Base-by-base conservation (phyloP, 2,113 vertebrate genomes). In the Tyrannus savana region DNA sequence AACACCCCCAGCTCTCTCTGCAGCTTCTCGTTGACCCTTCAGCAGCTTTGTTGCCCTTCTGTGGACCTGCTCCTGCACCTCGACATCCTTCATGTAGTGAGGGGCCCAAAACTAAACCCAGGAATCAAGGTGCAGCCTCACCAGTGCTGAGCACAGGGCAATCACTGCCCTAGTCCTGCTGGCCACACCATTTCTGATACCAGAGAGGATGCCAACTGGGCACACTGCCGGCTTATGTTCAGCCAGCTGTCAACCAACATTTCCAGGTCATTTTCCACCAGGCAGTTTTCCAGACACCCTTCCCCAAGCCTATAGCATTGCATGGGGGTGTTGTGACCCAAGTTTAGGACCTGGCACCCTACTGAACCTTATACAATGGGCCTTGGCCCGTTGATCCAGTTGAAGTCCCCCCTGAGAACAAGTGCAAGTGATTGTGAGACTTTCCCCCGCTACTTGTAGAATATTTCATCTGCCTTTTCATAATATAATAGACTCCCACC, bases 41-140 rank as follows among this genome's bases (percentile, higher is more conserved):
- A 37, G 15, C 47, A 62, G 7, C 27, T 86, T 68, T 41, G 19
- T 25, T 55, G 25, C 10, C 39, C 22, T 68, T 62, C 47, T 50
- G 1, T 1, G 42, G 49, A 76, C 37, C 21, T 0, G 0, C 42
- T 76, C 8, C 33, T 39, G 28, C n/a, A 39, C 25, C 10, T 71
- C 55, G 16, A 6, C 63, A 14, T 50, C 27, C 28, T 30, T 75
- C 55, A 23, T 8, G 42, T 10, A 23, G 30, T 47, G 39, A 74
- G n/a, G 22, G 18, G 14, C 14, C 5, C 19, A 81, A 69, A 69
- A 81, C 12, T 15, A 22, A 82, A 69, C 8, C 4, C 28, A 11
- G 14, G 6, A 56, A 69, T 63, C 33, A 39, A 76, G 33, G 35
- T 56, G 56, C 17, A 5, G 9, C 33, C 27, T 63, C 62, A 63